Evolutionary conservation across 1,140 invertebrate genomes (phyloP), one percentile per base, ranked within the genome.

Genomic region (Drosophila santomea): DNA sequence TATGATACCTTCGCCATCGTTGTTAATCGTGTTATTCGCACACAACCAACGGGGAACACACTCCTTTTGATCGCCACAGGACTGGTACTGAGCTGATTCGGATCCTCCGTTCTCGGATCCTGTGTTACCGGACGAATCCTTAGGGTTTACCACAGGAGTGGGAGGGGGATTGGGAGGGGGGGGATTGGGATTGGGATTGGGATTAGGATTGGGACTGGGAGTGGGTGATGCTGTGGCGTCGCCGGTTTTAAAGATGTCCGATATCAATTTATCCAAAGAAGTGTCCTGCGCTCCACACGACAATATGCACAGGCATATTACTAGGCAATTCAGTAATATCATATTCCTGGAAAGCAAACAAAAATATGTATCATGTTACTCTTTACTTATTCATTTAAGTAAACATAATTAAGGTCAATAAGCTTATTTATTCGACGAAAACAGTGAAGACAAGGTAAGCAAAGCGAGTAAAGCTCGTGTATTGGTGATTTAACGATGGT

Each of bases 1-100:
- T 66, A 97, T 96, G 28, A 97, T 92, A 35, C 95, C 95, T 17
- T 94, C 90, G 4, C 97, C 97, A 80, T 97, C 94, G 0, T 94
- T 95, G 45, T 95, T 94, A 23, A 97, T 94, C 0, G 94, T 94
- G 38, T 81, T 74, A 32, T 90, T 84, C 0, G 77, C 32, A 44
- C 91, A 92, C 14, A 92, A 23, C 78, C 77, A 92, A 14, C 88
- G 68, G 3, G 91, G 80, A 3, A 92, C 90, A 56, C 91, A 92
- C 41, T 92, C 91, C 96, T 95, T 91, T 12, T 91, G 60, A 23
- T 73, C 20, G 1, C 91, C 91, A 47, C 91, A 92, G 1, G 84
- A 80, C 28, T 86, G 57, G 52, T 83, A 91, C 62, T 54, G 35
- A 8, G 36, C 32, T 2, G 48, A 17, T 35, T 28, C 28, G 5